Evolutionary conservation across 2,888 invertebrate species (phyloP).

Genomic region (Tetropium fuscum): DNA sequence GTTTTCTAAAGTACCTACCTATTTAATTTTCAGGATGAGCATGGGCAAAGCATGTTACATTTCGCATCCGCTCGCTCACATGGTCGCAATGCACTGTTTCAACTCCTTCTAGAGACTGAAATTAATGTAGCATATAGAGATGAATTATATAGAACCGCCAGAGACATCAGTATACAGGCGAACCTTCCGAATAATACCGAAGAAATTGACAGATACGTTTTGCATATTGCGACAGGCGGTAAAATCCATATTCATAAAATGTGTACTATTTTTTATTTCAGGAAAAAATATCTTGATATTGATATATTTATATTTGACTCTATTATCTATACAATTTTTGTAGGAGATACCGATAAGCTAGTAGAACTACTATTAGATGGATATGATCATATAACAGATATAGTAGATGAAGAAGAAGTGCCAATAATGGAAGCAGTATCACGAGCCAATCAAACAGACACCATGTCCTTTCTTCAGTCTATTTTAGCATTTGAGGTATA

Average conservation of each 20-base stretch:
- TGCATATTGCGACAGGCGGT: constrained; percentile 85
- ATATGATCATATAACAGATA: constrained; percentile 87
- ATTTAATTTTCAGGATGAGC: constrained; percentile 77
- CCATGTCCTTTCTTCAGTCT: constrained; percentile 77
- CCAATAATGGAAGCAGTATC: constrained; percentile 78
- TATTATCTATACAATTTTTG: constrained; percentile 31
- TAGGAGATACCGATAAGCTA: constrained; percentile 75
- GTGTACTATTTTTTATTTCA: no score
- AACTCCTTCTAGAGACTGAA: constrained; percentile 83
- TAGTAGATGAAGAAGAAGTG: constrained; percentile 78
- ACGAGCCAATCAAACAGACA: constrained; percentile 75
- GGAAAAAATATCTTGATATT: no score
- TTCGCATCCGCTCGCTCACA: constrained; percentile 88
- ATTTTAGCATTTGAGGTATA: constrained; percentile 83
- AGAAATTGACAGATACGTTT: constrained; percentile 85
- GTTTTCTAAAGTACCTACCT: background rate
- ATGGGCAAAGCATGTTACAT: constrained; percentile 90
- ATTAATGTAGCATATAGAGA: constrained; percentile 86
- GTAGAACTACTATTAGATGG: constrained; percentile 82
- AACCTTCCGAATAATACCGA: constrained; percentile 82
- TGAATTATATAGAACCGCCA: constrained; percentile 86
- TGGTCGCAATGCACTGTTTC: constrained; percentile 82
- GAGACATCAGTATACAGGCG: constrained; percentile 87
- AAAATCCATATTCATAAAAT: no score
- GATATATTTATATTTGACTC: no score